Evolutionary conservation across 2,888 invertebrate species (phyloP).

Genomic region (Acanthosoma haemorrhoidale): DNA sequence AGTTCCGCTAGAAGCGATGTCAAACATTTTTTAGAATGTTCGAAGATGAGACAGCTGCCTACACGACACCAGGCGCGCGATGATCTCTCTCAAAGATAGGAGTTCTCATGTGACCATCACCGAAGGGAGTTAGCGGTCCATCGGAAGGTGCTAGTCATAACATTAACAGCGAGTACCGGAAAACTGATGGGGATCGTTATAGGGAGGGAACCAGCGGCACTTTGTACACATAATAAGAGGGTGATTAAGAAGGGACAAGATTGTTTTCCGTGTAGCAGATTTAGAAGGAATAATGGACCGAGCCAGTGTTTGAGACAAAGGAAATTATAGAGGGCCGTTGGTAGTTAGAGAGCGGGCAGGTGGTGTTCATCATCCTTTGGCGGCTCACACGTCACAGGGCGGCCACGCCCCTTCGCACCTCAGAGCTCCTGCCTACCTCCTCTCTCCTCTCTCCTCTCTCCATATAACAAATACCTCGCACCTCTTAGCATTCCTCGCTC

Average conservation of each 20-base stretch:
- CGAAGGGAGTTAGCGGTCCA: not conserved
- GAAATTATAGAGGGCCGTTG: conserved; percentile 1
- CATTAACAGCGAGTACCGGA: not conserved
- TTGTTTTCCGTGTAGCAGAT: conserved; percentile 10
- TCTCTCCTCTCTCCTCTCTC: no score
- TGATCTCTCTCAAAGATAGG: conserved; percentile 3
- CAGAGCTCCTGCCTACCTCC: no score
- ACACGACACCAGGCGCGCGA: not conserved
- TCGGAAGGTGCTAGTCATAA: conserved; percentile 7
- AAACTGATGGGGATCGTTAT: conserved; percentile 14
- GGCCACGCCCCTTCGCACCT: not conserved
- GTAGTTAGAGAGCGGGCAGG: conserved; percentile 12
- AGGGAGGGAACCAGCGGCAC: conserved; percentile 7
- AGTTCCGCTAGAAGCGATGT: no score
- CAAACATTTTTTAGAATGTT: not conserved
- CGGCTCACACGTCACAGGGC: not conserved
- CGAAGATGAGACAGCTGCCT: not conserved
- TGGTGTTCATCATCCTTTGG: conserved; percentile 12
- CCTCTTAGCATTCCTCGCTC: conserved; percentile 12
- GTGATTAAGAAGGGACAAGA: conserved; percentile 14
- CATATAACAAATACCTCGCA: conserved; percentile 8
- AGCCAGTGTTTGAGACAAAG: conserved; percentile 4
- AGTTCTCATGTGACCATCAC: not conserved
- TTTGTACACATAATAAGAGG: conserved; percentile 14
- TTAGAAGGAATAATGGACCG: conserved; percentile 6